Conservation (phyloP, 2,888 invertebrate genomes). For the Agriopis aurantiaria region DNA sequence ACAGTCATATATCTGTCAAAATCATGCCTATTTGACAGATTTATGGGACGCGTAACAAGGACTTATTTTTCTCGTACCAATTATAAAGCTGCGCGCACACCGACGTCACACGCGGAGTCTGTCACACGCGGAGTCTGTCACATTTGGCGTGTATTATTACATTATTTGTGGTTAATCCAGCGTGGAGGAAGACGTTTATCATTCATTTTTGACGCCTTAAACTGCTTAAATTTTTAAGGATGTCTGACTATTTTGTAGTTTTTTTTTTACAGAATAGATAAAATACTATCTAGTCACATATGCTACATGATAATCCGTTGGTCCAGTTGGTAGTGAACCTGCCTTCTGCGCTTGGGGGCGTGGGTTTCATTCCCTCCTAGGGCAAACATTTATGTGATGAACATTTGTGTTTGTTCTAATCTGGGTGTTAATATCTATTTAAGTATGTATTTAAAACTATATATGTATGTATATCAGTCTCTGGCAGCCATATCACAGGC, state of each 20-base stretch:
- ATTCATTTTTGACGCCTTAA: slow-evolving; percentile 41
- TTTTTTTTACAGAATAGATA: background rate
- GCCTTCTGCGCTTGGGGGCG: no score
- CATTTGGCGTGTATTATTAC: slow-evolving; percentile 39
- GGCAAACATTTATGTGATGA: no score
- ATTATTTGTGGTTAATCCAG: slow-evolving; percentile 31
- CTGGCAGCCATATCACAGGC: no score
- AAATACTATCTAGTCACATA: background rate
- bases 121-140: slow-evolving; percentile 30
- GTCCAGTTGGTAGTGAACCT: no score
- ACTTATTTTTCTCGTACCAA: slow-evolving; percentile 39
- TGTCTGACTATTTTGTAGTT: background rate
- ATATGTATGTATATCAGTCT: no score
- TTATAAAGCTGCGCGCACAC: slow-evolving; percentile 42
- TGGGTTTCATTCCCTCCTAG: no score
- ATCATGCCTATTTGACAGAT: slow-evolving; percentile 36
- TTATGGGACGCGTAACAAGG: slow-evolving; percentile 33
- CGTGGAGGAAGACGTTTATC: slow-evolving; percentile 53
- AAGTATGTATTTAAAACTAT: no score
- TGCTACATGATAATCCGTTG: background rate
- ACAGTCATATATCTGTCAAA: slow-evolving; percentile 38
- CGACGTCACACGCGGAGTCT: slow-evolving; percentile 12
- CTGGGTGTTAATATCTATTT: no score
- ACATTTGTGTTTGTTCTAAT: no score
- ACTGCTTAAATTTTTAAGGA: slow-evolving; percentile 14